phyloP scores from a whole-genome alignment of 2,113 vertebrate genomes.

The Oceanites oceanicus region DNA sequence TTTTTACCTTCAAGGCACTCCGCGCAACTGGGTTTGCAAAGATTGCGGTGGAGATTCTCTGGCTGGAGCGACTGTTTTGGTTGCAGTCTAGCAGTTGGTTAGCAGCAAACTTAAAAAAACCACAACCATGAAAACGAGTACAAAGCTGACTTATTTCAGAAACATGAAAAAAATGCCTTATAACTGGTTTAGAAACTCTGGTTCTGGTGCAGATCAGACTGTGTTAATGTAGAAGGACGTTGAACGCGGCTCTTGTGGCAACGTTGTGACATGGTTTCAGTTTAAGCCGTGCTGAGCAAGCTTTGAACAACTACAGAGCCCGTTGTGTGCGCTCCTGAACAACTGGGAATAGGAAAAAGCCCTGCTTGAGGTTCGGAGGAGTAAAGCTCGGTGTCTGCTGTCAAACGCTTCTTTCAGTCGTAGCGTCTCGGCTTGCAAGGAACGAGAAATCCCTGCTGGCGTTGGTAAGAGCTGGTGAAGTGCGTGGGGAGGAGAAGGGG shows the following conservation, averaged over 20 bases:
- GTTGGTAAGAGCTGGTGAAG: background rate
- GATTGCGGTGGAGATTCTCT: background rate
- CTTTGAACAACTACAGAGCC: background rate
- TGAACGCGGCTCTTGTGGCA: background rate
- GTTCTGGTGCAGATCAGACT: background rate
- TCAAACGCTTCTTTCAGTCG: background rate
- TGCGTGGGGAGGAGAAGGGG: background rate
- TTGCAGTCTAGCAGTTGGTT: background rate
- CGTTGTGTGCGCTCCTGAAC: accelerated
- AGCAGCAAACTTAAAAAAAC: background rate
- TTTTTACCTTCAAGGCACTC: background rate
- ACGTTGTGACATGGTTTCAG: accelerated
- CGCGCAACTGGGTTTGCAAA: background rate
- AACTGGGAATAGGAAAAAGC: background rate
- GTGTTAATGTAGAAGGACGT: accelerated
- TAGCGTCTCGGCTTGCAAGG: background rate
- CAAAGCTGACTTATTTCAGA: background rate
- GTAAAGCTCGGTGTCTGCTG: background rate
- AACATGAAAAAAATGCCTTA: accelerated
- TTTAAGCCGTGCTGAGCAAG: background rate
- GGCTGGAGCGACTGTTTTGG: background rate
- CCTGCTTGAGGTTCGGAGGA: accelerated
- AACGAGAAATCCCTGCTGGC: background rate
- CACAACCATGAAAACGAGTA: accelerated
- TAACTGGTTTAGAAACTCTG: background rate